Evolutionary conservation across 64 coral and sea anemone genomes (phyloP).

Genomic region (Porites australiensis): DNA sequence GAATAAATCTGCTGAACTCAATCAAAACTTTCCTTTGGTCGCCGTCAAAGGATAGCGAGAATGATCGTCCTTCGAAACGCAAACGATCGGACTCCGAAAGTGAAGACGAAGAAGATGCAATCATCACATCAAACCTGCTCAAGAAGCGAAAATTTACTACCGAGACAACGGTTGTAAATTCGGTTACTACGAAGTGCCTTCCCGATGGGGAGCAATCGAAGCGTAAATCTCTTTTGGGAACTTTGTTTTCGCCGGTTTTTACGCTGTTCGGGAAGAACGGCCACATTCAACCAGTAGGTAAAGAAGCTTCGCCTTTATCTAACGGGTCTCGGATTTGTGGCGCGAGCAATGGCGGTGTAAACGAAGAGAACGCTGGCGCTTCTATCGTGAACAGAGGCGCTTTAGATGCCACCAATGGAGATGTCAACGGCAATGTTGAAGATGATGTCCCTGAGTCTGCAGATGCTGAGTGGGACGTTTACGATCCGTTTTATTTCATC

Average conservation of each 20-base stretch:
- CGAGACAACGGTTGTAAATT: constrained; percentile 77
- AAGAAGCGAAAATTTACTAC: constrained; percentile 98
- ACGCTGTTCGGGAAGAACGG: constrained; percentile 98
- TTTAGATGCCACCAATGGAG: constrained; percentile 55
- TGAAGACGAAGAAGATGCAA: constrained; percentile 90
- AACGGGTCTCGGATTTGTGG: constrained; percentile 45
- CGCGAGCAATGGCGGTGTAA: constrained; percentile 63
- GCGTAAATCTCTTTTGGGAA: constrained; percentile 93
- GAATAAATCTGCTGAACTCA: constrained; percentile 92
- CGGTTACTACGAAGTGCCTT: constrained; percentile 42
- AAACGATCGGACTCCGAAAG: constrained; percentile 68
- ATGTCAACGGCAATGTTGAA: constrained; percentile 97
- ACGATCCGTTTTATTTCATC: constrained; percentile 98
- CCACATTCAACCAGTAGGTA: constrained; percentile 78
- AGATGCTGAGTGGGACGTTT: constrained; percentile 80
- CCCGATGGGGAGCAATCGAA: constrained; percentile 43
- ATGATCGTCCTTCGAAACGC: constrained; percentile 65
- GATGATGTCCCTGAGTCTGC: constrained; percentile 63
- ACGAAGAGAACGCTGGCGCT: constrained; percentile 30
- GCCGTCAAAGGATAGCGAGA: constrained; percentile 73
- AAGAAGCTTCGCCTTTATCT: constrained; percentile 37
- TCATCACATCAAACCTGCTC: constrained; percentile 89
- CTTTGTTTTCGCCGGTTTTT: constrained; percentile 97
- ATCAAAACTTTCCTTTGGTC: constrained; percentile 99
- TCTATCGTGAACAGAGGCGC: constrained; percentile 61